A percentile compares a stretch with the other conserved stretches of the same genome.
Conservation (phyloP, 2,888 invertebrate genomes). For the Leptodirus hochenwartii region DNA sequence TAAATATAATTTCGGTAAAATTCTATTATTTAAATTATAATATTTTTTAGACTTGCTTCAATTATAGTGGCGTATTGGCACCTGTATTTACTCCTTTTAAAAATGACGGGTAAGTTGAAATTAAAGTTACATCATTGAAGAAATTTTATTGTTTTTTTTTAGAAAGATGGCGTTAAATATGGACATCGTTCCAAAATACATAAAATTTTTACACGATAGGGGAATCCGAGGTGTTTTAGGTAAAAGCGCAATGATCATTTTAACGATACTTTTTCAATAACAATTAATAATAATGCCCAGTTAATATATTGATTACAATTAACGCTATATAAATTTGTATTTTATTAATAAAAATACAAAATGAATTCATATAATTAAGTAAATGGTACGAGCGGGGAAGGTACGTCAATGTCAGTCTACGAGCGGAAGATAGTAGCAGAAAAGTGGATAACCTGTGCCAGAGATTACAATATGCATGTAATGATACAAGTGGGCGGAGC, state of each 20-base stretch:
- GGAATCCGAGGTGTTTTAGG: slow-evolving; percentile 51
- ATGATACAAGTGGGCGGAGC: slow-evolving; percentile 60
- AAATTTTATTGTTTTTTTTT: slow-evolving; percentile 7
- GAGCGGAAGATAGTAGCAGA: slow-evolving; percentile 51
- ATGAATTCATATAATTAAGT: slow-evolving; percentile 31
- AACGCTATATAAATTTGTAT: background rate
- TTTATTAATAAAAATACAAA: background rate
- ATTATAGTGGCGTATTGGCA: too few species aligned
- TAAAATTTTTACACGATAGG: slow-evolving; percentile 37
- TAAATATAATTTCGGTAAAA: too few species aligned
- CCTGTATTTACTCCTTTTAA: slow-evolving; percentile 55
- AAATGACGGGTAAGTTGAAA: slow-evolving; percentile 30
- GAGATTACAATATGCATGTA: slow-evolving; percentile 25
- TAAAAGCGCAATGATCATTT: slow-evolving; percentile 20
- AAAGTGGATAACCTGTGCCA: slow-evolving; percentile 40
- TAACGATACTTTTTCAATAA: background rate
- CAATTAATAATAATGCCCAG: background rate
- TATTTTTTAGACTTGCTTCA: too few species aligned
- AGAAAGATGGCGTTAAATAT: slow-evolving; percentile 18
- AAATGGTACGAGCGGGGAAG: slow-evolving; percentile 67
- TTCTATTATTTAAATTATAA: too few species aligned
- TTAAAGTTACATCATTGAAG: slow-evolving; percentile 4
- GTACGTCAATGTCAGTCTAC: slow-evolving; percentile 40
- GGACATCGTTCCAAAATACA: slow-evolving; percentile 34
- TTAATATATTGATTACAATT: background rate